phyloP scores from a whole-genome alignment of 1,140 invertebrate species.

The Drosophila leontia region DNA sequence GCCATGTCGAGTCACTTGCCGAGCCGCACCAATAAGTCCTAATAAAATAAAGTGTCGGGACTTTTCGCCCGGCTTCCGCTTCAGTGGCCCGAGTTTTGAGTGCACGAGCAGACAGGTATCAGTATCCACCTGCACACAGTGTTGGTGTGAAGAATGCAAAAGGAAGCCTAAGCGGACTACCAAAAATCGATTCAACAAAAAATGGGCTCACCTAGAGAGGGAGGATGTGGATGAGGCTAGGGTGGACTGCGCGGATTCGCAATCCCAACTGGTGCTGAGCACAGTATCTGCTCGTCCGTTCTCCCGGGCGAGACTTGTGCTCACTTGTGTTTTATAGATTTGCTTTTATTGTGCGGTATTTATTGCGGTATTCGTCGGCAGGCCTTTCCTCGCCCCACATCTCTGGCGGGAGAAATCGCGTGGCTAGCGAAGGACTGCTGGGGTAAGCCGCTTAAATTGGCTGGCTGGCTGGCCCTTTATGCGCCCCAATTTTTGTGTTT shows the following conservation, averaged over 20 bases:
- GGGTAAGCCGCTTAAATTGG: slow-evolving; percentile 66
- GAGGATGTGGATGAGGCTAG: neutral
- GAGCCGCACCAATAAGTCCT: slow-evolving; percentile 56
- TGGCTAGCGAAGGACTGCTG: slow-evolving; percentile 9
- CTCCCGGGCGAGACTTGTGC: neutral
- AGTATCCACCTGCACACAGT: neutral
- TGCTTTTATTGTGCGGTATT: slow-evolving; percentile 76
- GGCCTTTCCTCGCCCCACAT: slow-evolving; percentile 23
- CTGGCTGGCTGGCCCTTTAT: slow-evolving; percentile 43
- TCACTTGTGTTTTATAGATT: slow-evolving; percentile 58
- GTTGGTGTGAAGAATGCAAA: slow-evolving; percentile 64
- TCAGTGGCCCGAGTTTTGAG: slow-evolving; percentile 9
- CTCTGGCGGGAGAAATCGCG: slow-evolving; percentile 33
- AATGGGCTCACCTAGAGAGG: slow-evolving; percentile 17
- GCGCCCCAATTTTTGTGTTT: slow-evolving; percentile 22
- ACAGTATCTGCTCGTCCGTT: slow-evolving; percentile 11
- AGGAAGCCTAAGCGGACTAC: slow-evolving; percentile 17
- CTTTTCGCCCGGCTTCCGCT: slow-evolving; percentile 47
- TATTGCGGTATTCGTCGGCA: slow-evolving; percentile 63
- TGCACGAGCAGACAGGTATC: slow-evolving; percentile 21
- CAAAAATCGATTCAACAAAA: slow-evolving; percentile 38
- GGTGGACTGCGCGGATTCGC: neutral
- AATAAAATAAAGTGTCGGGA: slow-evolving; percentile 75
- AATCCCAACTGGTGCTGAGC: slow-evolving; percentile 9
- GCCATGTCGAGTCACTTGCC: slow-evolving; percentile 17